Evolutionary conservation across 2,888 invertebrate genomes (phyloP).

Genomic region (Napeogenes inachia): DNA sequence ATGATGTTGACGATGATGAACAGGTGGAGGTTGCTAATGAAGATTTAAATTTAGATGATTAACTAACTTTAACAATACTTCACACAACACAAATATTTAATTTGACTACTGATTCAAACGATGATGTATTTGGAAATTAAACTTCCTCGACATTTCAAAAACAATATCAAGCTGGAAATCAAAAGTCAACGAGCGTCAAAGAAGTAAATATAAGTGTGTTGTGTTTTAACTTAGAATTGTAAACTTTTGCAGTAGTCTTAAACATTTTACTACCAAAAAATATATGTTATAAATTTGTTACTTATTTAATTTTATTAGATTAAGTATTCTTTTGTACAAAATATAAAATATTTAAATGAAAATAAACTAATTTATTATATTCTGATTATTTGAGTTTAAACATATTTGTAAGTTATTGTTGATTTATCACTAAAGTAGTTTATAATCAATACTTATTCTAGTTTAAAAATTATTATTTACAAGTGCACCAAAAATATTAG

Average conservation of each 20-base stretch:
- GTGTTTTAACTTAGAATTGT: background rate
- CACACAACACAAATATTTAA: too few species aligned
- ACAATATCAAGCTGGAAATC: background rate
- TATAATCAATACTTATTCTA: background rate
- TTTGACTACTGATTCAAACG: too few species aligned
- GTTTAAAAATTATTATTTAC: background rate
- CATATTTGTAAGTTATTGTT: too few species aligned
- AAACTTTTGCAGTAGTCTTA: background rate
- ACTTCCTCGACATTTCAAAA: background rate
- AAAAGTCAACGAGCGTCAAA: background rate
- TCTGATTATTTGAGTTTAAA: too few species aligned
- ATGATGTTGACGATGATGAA: slow-evolving; percentile 40
- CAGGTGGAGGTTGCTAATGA: slow-evolving; percentile 36
- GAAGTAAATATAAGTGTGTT: background rate
- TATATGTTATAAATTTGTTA: too few species aligned
- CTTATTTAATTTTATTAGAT: too few species aligned
- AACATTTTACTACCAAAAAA: background rate
- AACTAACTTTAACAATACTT: background rate
- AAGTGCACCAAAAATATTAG: background rate
- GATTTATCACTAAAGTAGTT: too few species aligned
- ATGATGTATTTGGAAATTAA: too few species aligned
- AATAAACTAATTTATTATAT: too few species aligned
- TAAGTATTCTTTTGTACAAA: too few species aligned
- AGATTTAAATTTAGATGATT: slow-evolving; percentile 7
- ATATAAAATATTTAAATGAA: too few species aligned